Conservation (phyloP, 2,113 vertebrate genomes). For the Zosterops borbonicus region DNA sequence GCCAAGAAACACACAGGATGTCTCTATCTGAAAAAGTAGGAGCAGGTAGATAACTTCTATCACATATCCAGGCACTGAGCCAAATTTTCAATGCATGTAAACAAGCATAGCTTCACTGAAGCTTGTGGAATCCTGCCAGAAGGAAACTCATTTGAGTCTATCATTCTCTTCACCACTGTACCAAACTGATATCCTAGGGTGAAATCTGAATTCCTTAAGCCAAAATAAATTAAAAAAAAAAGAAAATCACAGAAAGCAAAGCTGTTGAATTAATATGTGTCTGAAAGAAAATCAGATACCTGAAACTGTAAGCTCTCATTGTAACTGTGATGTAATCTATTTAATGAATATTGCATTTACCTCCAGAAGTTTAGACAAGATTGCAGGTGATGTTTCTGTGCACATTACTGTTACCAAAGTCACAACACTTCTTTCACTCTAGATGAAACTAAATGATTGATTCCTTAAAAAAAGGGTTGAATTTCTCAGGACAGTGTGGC, state of each 20-base stretch:
- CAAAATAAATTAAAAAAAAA: neutral
- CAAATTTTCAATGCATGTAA: neutral
- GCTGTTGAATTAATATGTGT: neutral
- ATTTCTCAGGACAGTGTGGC: neutral
- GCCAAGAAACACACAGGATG: slow-evolving; percentile 24
- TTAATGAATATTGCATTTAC: neutral
- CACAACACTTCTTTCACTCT: neutral
- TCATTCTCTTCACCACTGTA: neutral
- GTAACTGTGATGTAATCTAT: neutral
- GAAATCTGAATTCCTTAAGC: neutral
- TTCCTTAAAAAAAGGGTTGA: neutral
- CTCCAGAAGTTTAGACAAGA: neutral
- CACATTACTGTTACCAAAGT: neutral
- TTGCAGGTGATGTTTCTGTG: neutral
- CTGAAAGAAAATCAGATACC: neutral
- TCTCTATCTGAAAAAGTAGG: slow-evolving; percentile 19
- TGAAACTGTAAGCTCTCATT: neutral
- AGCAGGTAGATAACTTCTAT: slow-evolving; percentile 45
- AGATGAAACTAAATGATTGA: neutral
- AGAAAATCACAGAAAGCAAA: neutral
- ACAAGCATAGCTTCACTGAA: neutral
- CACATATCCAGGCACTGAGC: neutral
- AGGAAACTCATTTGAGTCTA: neutral
- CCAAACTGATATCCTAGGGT: neutral
- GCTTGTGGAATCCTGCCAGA: neutral